Base-by-base conservation (phyloP, 2,797 vertebrate genomes). In the Phalloptychus januarius region DNA sequence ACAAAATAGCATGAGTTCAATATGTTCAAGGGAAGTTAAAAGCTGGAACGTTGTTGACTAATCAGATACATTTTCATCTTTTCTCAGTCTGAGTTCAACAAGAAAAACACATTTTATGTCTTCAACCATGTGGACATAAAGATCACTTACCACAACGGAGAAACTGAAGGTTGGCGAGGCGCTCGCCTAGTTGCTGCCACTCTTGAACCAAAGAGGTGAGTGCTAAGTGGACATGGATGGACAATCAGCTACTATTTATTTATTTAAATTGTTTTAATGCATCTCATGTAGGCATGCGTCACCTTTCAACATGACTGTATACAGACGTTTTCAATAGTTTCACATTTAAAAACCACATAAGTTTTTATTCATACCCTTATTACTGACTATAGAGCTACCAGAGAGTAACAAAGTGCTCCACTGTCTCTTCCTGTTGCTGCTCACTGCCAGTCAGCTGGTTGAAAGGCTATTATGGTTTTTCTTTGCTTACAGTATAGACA, bases 111-210 rank as follows among this genome's bases (percentile, higher is more conserved):
- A 5, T 97, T 94, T 91, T 98, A 98, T 79, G 87, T 98, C 79
- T 98, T 99, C 94, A 99, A 97, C 87, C 97, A 98, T 0, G 93
- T 98, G 85, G 97, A 97, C 80, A 97, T 98, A 85, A 96, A 87
- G 72, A 97, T 99, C 89, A 93, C 89, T n/a, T 98, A 96, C 92
- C 97, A 98, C 85, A 97, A 90, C 0, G 96, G 96, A 56, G 89
- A 84, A 25, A 69, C 83, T 8, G 96, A 96, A 83, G 96, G 93
- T 38, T 96, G 96, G 96, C 92, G 28, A 54, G 95, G 96, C 8
- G 94, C 96, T 76, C 95, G 96, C 58, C 86, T 98, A 72, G 96
- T 98, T 70, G 90, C 94, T 76, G 97, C 97, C 5, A 96, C 94
- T 38, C 89, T 99, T 85, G 96, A 96, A 75, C 97, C 97, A 1